Evolutionary conservation across 1,140 invertebrate genomes (phyloP), one percentile per base, ranked within the genome.

Genomic region (Eulimnadia texana): DNA sequence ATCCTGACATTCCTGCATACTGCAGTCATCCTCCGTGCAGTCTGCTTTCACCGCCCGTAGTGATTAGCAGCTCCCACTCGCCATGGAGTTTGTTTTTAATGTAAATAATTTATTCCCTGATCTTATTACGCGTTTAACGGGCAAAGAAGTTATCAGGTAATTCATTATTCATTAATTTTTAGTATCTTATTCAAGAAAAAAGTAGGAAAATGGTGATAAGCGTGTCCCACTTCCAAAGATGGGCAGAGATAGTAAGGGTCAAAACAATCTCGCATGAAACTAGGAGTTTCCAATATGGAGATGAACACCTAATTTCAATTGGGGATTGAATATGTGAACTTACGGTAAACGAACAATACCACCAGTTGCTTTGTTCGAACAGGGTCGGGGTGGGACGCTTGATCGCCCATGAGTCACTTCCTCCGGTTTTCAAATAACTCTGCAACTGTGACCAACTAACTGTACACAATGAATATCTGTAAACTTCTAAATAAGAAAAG

Each of bases 111-210:
- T 60, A 19, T 60, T 50, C 27, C 47, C 11, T 6, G 24, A 60
- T 51, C 11, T 24, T 23, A 52, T 60, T n/a, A 60, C 58, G 1
- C 33, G 49, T 50, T 60, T 60, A 20, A 20, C n/a, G 2, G 58
- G 58, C 22, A 42, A 60, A 60, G 58, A 60, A 25, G 50, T 60
- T 24, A 23, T 49, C 16, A 50, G 58, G 58, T 60, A n/a, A 60
- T 25, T 27, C 25, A 13, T n/a, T 9, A 51, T 51, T 51, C 16
- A 22, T 50, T 50, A 2, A 11, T n/a, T 16, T 6, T 42, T 9
- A 42, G 33, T 42, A 9, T 42, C 33, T 42, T 42, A 42, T 9
- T 9, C 33, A 6, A 42, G 33, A 42, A 16, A 16, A 42, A 42
- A 9, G 6, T 16, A 6, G 23, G 50, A 6, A 50, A 50, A 6